A percentile compares a stretch with the other conserved stretches of the same genome.
Evolutionary conservation across 2,888 invertebrate genomes (phyloP).

Genomic region (Glyphotaelius pellucidus): DNA sequence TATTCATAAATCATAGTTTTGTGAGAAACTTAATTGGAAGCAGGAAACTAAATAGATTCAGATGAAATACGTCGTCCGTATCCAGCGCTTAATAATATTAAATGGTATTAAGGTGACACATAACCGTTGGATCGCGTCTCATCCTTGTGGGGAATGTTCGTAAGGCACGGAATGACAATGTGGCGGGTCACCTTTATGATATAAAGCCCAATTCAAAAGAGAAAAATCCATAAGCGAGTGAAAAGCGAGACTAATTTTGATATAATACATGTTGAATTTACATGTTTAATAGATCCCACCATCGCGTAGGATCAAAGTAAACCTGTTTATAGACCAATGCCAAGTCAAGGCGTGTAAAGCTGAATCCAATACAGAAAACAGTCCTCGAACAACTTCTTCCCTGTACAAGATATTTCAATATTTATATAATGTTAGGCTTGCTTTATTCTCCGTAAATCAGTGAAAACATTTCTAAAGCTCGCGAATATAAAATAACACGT

Average conservation of each 20-base stretch:
- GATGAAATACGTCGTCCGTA: conserved; percentile 20
- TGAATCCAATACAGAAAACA: background rate
- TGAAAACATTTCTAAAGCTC: conserved; percentile 7
- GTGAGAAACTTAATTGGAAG: conserved; percentile 33
- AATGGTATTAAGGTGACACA: conserved; percentile 25
- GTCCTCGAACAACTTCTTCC: background rate
- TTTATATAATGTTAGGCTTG: background rate
- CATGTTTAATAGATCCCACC: conserved; percentile 52
- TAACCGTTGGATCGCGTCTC: conserved; percentile 14
- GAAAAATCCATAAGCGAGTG: conserved; percentile 50
- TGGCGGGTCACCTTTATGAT: conserved; percentile 29
- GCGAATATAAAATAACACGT: background rate
- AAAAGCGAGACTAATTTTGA: conserved; percentile 58
- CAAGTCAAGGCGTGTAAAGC: background rate
- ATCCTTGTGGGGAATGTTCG: conserved; percentile 24
- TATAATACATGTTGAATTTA: conserved; percentile 55
- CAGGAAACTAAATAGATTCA: conserved; percentile 31
- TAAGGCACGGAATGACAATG: conserved; percentile 21
- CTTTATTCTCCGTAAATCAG: background rate
- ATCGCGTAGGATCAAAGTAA: conserved; percentile 37
- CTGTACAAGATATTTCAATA: background rate
- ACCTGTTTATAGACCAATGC: conserved; percentile 23
- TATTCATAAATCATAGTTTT: conserved; percentile 7
- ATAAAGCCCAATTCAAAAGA: conserved; percentile 56
- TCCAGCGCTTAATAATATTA: background rate